A percentile compares a stretch with the other conserved stretches of the same genome.
Evolutionary conservation across 2,888 invertebrate genomes (phyloP).

Genomic region (Andrena bucephala): DNA sequence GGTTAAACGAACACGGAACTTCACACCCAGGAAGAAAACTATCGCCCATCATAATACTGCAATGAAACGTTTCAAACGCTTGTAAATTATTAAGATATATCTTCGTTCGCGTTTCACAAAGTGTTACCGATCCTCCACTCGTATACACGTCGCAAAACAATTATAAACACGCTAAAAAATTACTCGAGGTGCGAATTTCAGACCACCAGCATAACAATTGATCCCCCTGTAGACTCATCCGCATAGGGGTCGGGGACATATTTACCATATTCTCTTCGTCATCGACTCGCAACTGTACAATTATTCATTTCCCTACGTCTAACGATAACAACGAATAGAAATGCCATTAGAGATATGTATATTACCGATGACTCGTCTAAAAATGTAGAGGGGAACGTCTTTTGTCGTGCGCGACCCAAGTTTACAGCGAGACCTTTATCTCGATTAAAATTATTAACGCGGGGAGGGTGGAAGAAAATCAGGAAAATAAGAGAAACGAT

Average conservation of each 20-base stretch:
- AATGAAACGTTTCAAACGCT: too few relatives aligned
- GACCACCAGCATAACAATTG: slow-evolving; percentile 63
- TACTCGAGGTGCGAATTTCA: slow-evolving; percentile 52
- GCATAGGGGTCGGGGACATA: slow-evolving; percentile 12
- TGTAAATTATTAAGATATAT: too few relatives aligned
- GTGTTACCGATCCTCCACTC: slow-evolving; percentile 8
- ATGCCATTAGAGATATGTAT: slow-evolving; percentile 70
- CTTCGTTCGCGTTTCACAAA: background rate
- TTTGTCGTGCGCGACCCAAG: background rate
- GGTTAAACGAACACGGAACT: too few relatives aligned
- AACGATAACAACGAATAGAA: slow-evolving; percentile 70
- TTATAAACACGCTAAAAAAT: slow-evolving; percentile 59
- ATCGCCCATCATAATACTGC: too few relatives aligned
- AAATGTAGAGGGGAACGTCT: slow-evolving; percentile 33
- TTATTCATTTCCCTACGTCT: slow-evolving; percentile 54
- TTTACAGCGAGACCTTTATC: background rate
- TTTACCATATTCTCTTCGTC: slow-evolving; percentile 27
- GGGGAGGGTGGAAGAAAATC: too few relatives aligned
- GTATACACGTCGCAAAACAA: slow-evolving; percentile 40
- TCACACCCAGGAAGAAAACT: too few relatives aligned
- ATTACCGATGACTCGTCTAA: slow-evolving; percentile 60
- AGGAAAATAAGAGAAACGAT: background rate
- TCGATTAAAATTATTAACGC: background rate
- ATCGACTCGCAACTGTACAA: slow-evolving; percentile 53
- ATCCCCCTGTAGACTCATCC: slow-evolving; percentile 28